These are phyloP conservation scores for Aplodontia rufa DNA, from an alignment of 2,113 vertebrate species.

Conservation along the genomic window DNA sequence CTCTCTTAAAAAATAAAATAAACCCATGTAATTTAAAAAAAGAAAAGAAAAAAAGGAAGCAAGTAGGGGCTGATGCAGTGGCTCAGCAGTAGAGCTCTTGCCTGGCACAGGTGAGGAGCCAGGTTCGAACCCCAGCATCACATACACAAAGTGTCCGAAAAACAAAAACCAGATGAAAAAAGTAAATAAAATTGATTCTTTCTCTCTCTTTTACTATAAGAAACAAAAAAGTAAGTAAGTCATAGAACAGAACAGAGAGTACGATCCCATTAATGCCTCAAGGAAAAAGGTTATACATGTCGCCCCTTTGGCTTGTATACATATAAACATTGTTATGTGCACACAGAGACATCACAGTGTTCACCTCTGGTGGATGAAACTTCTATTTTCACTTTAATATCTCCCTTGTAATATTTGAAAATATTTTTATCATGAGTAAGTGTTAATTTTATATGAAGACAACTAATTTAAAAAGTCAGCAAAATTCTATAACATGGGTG, in stretches of 20 bases:
- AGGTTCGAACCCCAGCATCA: too few species aligned
- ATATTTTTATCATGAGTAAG: background rate
- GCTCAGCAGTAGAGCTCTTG: too few species aligned
- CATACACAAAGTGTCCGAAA: too few species aligned
- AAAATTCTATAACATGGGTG: background rate
- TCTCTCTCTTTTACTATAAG: too few species aligned
- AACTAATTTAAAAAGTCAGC: slow-evolving; percentile 10
- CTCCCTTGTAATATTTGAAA: background rate
- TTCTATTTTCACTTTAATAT: background rate
- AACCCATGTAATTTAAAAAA: too few species aligned
- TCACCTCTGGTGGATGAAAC: background rate
- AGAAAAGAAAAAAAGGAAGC: too few species aligned
- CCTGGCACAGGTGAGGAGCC: too few species aligned
- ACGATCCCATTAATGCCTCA: background rate
- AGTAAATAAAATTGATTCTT: too few species aligned
- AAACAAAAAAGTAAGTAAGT: too few species aligned
- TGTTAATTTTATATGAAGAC: background rate
- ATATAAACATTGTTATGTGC: background rate
- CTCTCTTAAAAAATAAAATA: too few species aligned
- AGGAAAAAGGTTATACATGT: background rate
- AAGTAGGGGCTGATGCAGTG: too few species aligned
- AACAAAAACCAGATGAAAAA: too few species aligned
- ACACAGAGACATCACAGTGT: background rate
- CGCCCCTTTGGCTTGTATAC: background rate
- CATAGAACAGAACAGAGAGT: background rate